Base-by-base conservation (phyloP, 2,888 invertebrate species). In the Scaptomyza reducta region DNA sequence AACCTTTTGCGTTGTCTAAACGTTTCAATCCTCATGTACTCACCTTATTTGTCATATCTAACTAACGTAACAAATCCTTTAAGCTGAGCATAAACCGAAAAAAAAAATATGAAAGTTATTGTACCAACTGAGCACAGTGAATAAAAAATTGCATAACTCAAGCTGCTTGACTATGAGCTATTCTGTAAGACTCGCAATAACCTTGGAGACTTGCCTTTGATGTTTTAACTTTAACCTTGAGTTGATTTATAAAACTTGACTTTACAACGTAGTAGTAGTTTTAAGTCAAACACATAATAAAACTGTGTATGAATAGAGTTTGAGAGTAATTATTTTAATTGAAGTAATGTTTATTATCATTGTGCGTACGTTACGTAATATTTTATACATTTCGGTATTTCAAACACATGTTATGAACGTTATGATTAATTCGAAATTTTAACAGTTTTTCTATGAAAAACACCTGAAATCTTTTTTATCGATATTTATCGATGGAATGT, bases 31-130 rank as follows among this genome's bases (percentile, higher is more conserved):
- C 50, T 16, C 50, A 63, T 49, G 63, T 45, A 51, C 50, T 54
- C 38, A 16, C n/a, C 41, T 53, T 57, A 57, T 62, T 58, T 67
- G 33, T 66, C 44, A 41, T 44, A 49, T 29, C 49, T 27, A 60
- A 50, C 58, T 44, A 56, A 63, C 44, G 22, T 1, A 46, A 18
- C 40, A 68, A 72, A 72, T 72, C 35, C 54, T 35, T 11, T 49
- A 49, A 56, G 47, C 58, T 53, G 14, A 22, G 29, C 47, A 47
- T 56, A 50, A 47, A 65, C 16, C 38, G 45, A 38, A 4, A 10
- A 40, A 45, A 49, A 66, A 61, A 49, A 50, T 44, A 29, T 31
- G 10, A 51, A 1, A 42, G 27, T 49, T 14, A 22, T 33, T 41
- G 18, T 14, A 13, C 0, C 33, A 55, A 51, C 50, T 51, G 27